Percentiles rank a stretch among this genome's conserved stretches.
Evolutionary conservation across 2,113 vertebrate species (phyloP).

Genomic region (Desmodus rotundus): DNA sequence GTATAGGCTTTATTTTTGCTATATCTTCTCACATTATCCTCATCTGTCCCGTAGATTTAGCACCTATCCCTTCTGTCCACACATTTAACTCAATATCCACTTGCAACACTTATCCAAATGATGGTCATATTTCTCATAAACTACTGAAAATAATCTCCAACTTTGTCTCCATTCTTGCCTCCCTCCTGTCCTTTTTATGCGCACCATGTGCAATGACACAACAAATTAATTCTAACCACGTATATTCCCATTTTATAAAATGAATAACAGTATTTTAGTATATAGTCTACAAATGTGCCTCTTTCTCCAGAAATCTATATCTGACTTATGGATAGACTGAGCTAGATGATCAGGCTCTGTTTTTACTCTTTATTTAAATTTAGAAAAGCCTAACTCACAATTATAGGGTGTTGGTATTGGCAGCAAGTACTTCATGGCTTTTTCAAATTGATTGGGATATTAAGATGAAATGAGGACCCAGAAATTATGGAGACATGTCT

Average conservation of each 20-base stretch:
- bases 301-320: neutral
- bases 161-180: neutral
- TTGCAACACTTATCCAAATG: neutral
- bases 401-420: slow-evolving; percentile 17
- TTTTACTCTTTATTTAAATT: slow-evolving; percentile 38
- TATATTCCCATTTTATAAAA: neutral
- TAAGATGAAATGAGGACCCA: neutral
- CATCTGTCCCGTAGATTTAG: neutral
- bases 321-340: neutral
- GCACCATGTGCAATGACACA: neutral
- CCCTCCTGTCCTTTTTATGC: neutral
- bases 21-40: neutral
- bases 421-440: slow-evolving; percentile 4
- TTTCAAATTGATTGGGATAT: slow-evolving; percentile 38
- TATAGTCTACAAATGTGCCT: neutral
- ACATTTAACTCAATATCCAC: neutral
- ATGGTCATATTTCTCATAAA: neutral
- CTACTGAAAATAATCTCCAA: neutral
- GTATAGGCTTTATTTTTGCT: neutral
- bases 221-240: neutral
- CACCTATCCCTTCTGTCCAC: neutral
- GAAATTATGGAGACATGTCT: slow-evolving; percentile 41
- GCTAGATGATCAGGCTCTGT: neutral
- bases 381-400: slow-evolving; percentile 3
- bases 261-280: neutral